These are phyloP conservation scores for Lacerta viridis DNA, from an alignment of 2,797 vertebrate genomes.

Conservation along the genomic window DNA sequence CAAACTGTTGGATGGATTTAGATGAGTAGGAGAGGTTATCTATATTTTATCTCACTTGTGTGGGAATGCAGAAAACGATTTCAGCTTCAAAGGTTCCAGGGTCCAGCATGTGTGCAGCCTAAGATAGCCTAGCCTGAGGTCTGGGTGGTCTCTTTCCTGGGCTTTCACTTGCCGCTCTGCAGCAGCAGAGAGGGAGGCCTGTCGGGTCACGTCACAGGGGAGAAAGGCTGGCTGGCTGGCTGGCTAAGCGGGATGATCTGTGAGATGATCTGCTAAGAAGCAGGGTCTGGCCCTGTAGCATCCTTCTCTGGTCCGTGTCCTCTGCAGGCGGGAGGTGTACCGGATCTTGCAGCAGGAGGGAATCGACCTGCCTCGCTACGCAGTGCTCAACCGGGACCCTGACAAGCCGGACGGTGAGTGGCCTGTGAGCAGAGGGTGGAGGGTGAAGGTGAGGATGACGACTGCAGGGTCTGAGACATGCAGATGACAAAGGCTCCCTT, in stretches of 20 bases:
- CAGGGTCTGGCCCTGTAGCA: rapidly evolving
- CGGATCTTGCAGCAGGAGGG: constrained; percentile 98
- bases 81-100: too few species aligned
- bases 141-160: not conserved
- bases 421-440: constrained; percentile 23
- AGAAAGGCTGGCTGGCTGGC: not conserved
- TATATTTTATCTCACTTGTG: too few species aligned
- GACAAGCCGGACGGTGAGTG: constrained; percentile 92
- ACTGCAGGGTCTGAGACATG: not conserved
- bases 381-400: constrained; percentile 96
- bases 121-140: not conserved
- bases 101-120: not conserved
- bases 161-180: not conserved
- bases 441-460: not conserved
- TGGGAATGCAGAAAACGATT: too few species aligned
- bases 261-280: not conserved
- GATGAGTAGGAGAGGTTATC: too few species aligned
- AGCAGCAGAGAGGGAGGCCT: not conserved
- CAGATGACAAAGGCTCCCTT: not conserved
- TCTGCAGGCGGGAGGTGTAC: constrained; percentile 94
- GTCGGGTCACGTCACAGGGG: rapidly evolving
- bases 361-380: constrained; percentile 96
- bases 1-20: too few species aligned
- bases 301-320: not conserved
- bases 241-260: not conserved